Percentiles rank a stretch among this genome's conserved stretches.
phyloP scores from a whole-genome alignment of 2,797 vertebrate genomes.

The Platalea minor region DNA sequence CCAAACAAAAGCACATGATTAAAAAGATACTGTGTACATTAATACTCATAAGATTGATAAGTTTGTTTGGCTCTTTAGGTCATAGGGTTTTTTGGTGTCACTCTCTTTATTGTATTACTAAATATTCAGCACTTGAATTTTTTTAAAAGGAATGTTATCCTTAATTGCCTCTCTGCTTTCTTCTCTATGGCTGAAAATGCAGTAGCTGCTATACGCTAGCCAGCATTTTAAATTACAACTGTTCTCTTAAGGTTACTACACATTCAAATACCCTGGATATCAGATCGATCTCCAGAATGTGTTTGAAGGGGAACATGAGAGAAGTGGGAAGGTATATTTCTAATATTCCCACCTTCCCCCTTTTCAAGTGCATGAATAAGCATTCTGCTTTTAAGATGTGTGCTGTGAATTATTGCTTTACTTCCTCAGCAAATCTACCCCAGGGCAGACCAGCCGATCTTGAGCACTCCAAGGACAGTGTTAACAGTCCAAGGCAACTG shows the following conservation, averaged over 20 bases:
- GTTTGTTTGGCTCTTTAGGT: not conserved
- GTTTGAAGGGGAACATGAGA: not conserved
- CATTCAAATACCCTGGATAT: not conserved
- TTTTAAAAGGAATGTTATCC: not conserved
- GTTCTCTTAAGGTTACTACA: not conserved
- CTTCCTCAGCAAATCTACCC: not conserved
- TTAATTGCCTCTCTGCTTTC: not conserved
- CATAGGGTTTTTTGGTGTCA: not conserved
- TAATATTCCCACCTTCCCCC: not conserved
- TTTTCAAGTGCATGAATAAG: not conserved
- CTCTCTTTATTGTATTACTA: not conserved
- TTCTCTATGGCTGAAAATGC: not conserved
- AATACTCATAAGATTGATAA: not conserved
- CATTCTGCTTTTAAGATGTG: not conserved
- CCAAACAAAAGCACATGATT: not conserved
- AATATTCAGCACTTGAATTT: not conserved
- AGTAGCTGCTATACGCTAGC: not conserved
- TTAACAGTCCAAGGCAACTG: not conserved
- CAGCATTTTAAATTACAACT: not conserved
- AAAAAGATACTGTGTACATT: not conserved
- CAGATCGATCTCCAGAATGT: accelerated
- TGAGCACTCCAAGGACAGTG: too few relatives aligned
- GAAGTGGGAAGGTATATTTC: not conserved
- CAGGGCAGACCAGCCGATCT: not conserved
- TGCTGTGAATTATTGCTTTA: not conserved